Base-by-base conservation (phyloP, 2,888 invertebrate species). In the Galerucella pusilla region DNA sequence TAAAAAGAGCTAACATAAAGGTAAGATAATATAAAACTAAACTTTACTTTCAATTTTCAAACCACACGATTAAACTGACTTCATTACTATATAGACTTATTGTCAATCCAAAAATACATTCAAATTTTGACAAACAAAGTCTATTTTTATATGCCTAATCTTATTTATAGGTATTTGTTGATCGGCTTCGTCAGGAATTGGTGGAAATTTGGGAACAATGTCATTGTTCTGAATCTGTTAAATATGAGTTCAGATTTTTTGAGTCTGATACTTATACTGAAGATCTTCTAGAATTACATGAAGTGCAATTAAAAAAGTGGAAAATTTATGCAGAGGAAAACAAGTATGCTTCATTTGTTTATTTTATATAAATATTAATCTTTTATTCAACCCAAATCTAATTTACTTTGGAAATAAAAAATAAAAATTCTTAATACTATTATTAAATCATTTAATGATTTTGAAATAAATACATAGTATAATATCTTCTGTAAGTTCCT, bases 1-100 rank as follows among this genome's bases (percentile, higher is more conserved):
- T 94, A 72, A 94, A 95, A 80, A 90, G 91, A 59, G 92, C 94
- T 82, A 96, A 96, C 85, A 92, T 97, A 73, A 90, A 92, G 88
- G 89, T 90, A 90, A 92, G 88, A 89, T 90, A 81, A 86, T 6
- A 35, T 6, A 1, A 6, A 35, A 35, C 35, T 35, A 35, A 35
- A 35, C 6, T 35, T 35, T 35, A 35, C 35, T 6, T 35, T 35
- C 5, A 35, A 35, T 35, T 6, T 6, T 35, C 5, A 35, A 35
- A 35, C 6, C 6, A 6, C 35, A 35, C 35, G 35, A 35, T 35
- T 35, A 35, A 35, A 6, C 35, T 35, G 35, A 35, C 35, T 6
- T 6, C 35, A 9, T 42, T 7, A 42, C 35, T 42, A 42, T 35
- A 35, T 42, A 42, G 9, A 42, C 35, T 42, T 7, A 42, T 42